These are phyloP conservation scores for Enoplosus armatus DNA, from an alignment of 2,797 vertebrate species.

Conservation along the genomic window DNA sequence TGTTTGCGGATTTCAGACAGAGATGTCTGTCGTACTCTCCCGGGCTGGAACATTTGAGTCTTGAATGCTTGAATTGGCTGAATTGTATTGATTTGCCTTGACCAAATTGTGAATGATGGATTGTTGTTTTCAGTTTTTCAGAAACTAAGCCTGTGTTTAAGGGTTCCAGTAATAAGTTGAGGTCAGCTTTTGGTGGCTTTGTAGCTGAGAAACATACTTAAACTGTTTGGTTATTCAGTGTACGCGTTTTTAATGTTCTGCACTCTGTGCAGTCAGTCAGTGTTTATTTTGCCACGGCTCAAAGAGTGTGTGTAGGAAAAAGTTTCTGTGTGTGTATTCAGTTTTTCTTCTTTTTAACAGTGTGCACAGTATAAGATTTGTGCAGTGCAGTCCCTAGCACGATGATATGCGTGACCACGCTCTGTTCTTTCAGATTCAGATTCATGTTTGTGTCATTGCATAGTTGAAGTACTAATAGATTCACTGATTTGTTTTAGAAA, in stretches of 20 bases:
- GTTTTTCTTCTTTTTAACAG: conserved; percentile 7
- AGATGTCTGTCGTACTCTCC: conserved; percentile 39
- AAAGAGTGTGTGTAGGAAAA: conserved; percentile 17
- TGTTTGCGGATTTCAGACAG: conserved; percentile 56
- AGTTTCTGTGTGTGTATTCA: neutral
- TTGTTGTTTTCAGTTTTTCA: conserved; percentile 59
- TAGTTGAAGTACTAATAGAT: neutral
- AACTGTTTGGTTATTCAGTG: conserved; percentile 40
- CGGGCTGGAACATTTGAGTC: conserved; percentile 54
- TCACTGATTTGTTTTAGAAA: neutral
- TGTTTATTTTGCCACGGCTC: conserved; percentile 33
- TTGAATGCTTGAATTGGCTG: conserved; percentile 53
- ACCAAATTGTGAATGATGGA: conserved; percentile 62
- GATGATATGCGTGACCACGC: neutral
- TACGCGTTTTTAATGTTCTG: conserved; percentile 44
- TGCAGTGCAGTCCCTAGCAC: neutral
- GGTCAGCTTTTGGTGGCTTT: conserved; percentile 41
- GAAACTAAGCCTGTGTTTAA: conserved; percentile 47
- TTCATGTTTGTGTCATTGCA: neutral
- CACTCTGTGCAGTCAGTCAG: conserved; percentile 14
- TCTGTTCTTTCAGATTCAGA: neutral
- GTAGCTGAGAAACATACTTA: conserved; percentile 35
- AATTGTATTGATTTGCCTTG: conserved; percentile 62
- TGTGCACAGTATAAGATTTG: neutral
- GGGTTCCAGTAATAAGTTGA: conserved; percentile 46